Percentiles rank a stretch among this genome's conserved stretches.
These are phyloP conservation scores for Drosophila differens DNA, from an alignment of 2,888 invertebrate genomes.

Conservation along the genomic window DNA sequence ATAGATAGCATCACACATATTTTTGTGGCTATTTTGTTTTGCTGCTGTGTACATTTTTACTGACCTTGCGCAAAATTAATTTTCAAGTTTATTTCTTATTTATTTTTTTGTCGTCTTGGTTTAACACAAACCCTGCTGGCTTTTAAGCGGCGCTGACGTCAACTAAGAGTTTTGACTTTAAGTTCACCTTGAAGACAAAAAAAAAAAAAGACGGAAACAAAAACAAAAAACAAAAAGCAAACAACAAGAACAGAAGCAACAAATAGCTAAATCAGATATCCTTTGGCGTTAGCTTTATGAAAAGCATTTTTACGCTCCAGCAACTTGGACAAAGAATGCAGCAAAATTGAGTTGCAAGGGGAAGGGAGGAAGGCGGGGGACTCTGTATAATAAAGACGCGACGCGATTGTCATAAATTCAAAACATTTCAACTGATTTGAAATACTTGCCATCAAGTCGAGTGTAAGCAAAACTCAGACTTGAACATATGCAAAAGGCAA, in stretches of 20 bases:
- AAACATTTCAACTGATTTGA: conserved; percentile 75
- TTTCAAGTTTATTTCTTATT: conserved; percentile 11
- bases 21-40: conserved; percentile 32
- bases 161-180: conserved; percentile 40
- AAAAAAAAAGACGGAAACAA: background rate
- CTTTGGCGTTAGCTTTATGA: conserved; percentile 67
- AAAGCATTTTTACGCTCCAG: conserved; percentile 63
- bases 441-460: conserved; percentile 61
- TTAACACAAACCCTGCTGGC: conserved; percentile 15
- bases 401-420: conserved; percentile 69
- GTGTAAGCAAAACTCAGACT: conserved; percentile 32
- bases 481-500: conserved; percentile 1
- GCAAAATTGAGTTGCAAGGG: conserved; percentile 41
- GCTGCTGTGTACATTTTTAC: conserved; percentile 51
- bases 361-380: background rate
- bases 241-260: conserved; percentile 11
- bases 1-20: conserved; percentile 57
- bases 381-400: conserved; percentile 60
- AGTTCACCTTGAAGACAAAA: conserved; percentile 63
- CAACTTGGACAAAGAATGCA: conserved; percentile 68
- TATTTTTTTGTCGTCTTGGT: conserved; percentile 3
- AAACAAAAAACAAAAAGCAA: conserved; percentile 1
- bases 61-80: conserved; percentile 72
- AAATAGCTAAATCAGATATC: conserved; percentile 57
- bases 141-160: conserved; percentile 31